phyloP scores from a whole-genome alignment of 2,797 vertebrate species.

The Nothura maculosa region DNA sequence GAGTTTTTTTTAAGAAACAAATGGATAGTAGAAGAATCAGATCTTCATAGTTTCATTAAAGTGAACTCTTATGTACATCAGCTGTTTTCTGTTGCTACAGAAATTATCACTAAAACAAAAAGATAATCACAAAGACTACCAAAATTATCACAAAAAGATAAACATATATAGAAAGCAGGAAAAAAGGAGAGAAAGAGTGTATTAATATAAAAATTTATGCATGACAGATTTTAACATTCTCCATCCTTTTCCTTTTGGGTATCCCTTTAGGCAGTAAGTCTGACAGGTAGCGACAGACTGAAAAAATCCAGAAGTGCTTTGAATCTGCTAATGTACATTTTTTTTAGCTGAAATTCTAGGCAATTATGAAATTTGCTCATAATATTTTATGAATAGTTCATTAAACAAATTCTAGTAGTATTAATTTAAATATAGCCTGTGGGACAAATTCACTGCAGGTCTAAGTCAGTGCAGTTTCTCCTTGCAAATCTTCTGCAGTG shows the following conservation, averaged over 20 bases:
- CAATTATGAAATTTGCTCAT: conserved; percentile 7
- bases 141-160: not conserved
- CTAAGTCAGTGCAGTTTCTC: not conserved
- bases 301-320: conserved; percentile 1
- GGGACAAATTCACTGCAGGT: not conserved
- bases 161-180: not conserved
- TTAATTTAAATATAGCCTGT: conserved; percentile 15
- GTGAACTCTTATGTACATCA: not conserved
- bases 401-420: conserved; percentile 3
- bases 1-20: conserved; percentile 6
- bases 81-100: not conserved
- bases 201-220: not conserved
- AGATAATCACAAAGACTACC: too few relatives aligned
- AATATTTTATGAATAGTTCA: conserved; percentile 34
- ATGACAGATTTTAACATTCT: not conserved
- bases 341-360: not conserved
- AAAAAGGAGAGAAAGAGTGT: conserved; percentile 3
- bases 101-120: not conserved
- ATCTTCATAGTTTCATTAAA: not conserved
- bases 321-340: not conserved
- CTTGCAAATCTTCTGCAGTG: not conserved
- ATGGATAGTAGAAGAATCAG: not conserved
- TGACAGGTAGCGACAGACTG: conserved; percentile 19
- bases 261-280: not conserved
- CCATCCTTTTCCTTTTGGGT: not conserved